These are phyloP conservation scores for Tetragnatha versicolor DNA, from an alignment of 1,140 invertebrate species.

Conservation along the genomic window DNA sequence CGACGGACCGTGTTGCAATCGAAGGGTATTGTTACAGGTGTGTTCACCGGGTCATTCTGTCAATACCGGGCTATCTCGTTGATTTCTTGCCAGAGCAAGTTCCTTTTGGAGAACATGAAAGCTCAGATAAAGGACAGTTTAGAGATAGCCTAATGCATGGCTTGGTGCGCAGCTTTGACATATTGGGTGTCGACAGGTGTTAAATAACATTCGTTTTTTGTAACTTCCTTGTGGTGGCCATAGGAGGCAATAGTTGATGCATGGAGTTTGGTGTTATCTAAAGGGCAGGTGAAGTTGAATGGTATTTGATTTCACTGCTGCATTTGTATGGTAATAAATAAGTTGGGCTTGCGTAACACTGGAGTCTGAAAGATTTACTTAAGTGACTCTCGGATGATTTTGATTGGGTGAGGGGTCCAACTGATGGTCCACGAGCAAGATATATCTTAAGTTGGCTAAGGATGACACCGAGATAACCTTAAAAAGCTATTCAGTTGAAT, in stretches of 20 bases:
- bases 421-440: too few relatives aligned
- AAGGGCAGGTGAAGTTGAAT: too few relatives aligned
- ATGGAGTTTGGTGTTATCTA: background rate
- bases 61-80: background rate
- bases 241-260: background rate
- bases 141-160: background rate
- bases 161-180: background rate
- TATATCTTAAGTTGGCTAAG: too few relatives aligned
- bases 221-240: background rate
- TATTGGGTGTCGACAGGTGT: background rate
- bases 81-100: background rate
- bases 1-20: constrained; percentile 6
- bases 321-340: too few relatives aligned
- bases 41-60: constrained; percentile 19
- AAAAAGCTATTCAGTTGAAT: too few relatives aligned
- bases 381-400: too few relatives aligned
- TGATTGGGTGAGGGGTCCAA: too few relatives aligned
- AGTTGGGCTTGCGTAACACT: too few relatives aligned
- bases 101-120: background rate
- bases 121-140: background rate
- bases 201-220: background rate
- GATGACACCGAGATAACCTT: too few relatives aligned
- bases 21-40: constrained; percentile 14
- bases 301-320: too few relatives aligned
- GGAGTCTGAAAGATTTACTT: too few relatives aligned